Evolutionary conservation across 2,113 vertebrate genomes (phyloP), one percentile per base, ranked within the genome.

Genomic region (Promerops cafer): DNA sequence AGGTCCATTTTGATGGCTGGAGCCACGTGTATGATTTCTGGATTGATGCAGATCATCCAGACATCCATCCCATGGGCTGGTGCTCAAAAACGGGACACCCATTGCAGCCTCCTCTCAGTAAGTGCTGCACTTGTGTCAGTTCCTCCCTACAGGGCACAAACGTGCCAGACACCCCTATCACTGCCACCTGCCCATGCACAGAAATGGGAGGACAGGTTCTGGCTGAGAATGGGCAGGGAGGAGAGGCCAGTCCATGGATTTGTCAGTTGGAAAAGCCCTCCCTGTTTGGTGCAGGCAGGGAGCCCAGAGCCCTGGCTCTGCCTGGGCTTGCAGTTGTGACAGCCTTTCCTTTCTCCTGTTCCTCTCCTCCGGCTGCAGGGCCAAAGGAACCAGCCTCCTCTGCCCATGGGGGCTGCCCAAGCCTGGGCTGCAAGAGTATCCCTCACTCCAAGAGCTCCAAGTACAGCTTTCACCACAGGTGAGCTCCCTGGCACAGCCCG

Each of bases 381-480:
- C 98, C 98, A 89, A 98, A 98, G 94, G 99, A 99, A 76, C 95
- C 97, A 76, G 95, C 98, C 31, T 93, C 98, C 37, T 95, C 96
- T 54, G 97, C 97, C 37, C 98, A 98, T 8, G 96, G 98, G 39
- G 96, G 96, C 90, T 99, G 98, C 89, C 96, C 98, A 18, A 96
- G 98, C 21, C 96, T 99, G 77, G 97, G 98, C 95, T 99, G 97
- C 93, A 99, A 99, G 97, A 98, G 97, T 89, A 98, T 98, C 80
- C 98, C 98, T 57, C 98, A 99, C 70, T 94, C 98, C 68, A 99
- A 98, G 98, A 97, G 97, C 97, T 99, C 98, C 97, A 99, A 99
- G 97, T 99, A 99, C 98, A 99, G 98, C 97, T 99, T 99, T 97
- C 99, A 99, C 95, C 99, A 99, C 98, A 99, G 99, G 99, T 99